Evolutionary conservation across 2,888 invertebrate genomes (phyloP), one percentile per base, ranked within the genome.

Genomic region (Fabriciana adippe): DNA sequence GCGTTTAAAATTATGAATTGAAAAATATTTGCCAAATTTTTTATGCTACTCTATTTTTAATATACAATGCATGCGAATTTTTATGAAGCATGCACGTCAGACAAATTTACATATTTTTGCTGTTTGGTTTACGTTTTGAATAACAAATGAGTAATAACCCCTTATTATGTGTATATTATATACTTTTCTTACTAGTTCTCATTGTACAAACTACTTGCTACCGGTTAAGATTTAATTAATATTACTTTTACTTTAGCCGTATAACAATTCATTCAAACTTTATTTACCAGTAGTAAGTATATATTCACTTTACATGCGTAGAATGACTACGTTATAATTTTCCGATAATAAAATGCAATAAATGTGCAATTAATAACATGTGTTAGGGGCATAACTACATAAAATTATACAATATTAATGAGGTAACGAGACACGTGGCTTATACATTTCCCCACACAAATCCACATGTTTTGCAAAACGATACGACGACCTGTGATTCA

Each of bases 401-500:
- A 59, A 54, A 62, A 64, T 64, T 59, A 64, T 50, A 47, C 13
- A 35, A 60, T 67, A 64, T 60, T 50, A 64, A 61, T 57, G 18
- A 61, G 53, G 50, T 65, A 60, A 66, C 41, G 21, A 21, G 51
- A 56, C 71, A 71, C 72, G 70, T 69, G 73, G 65, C 72, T 5
- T 66, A 68, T 63, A 70, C 64, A 70, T 65, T 66, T 56, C 56
- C 55, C 64, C 47, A 35, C 48, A 68, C 47, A 60, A 26, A 55
- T 63, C 55, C 26, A 62, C 64, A 64, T 66, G 55, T 70, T 64
- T 64, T 60, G 56, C 56, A 31, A 70, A 61, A 70, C n/a, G 61
- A 66, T 62, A 67, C 51, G 18, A 51, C 51, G 21, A 64, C 57
- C 47, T 53, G 62, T 71, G 72, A 74, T 66, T 75, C 72, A 75